Percentiles rank a stretch among this genome's conserved stretches.
Conservation (phyloP, 35 echinoderm and acorn worm genomes). For the Ophioderma brevispina region DNA sequence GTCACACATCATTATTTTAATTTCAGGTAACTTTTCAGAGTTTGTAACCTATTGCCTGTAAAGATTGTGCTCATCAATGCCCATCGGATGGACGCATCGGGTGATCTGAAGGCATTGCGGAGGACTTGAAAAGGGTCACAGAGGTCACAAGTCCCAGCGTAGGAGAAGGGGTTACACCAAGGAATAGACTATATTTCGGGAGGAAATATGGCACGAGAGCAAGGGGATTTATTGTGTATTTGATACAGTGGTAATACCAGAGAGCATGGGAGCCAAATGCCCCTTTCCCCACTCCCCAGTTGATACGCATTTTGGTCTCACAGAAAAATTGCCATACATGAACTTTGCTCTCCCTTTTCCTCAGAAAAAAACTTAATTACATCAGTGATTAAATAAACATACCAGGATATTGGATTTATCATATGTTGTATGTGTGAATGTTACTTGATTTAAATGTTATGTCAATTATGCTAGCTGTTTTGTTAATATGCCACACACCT, state of each 20-base stretch:
- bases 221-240: conserved; percentile 46
- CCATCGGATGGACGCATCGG: conserved; percentile 58
- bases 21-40: conserved; percentile 66
- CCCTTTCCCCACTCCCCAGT: not conserved
- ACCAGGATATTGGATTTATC: too few relatives aligned
- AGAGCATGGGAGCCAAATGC: not conserved
- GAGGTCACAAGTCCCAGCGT: not conserved
- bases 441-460: too few relatives aligned
- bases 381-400: too few relatives aligned
- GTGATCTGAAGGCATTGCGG: conserved; percentile 73
- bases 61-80: conserved; percentile 87
- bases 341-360: too few relatives aligned
- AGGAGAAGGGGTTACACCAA: conserved; percentile 44
- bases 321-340: too few relatives aligned
- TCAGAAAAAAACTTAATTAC: too few relatives aligned
- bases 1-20: not conserved
- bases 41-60: conserved; percentile 95
- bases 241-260: not conserved
- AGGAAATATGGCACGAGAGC: conserved; percentile 33
- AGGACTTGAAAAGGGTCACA: conserved; percentile 72
- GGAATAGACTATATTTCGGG: conserved; percentile 27
- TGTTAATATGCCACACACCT: too few relatives aligned
- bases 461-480: too few relatives aligned
- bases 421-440: too few relatives aligned
- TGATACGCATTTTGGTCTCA: too few relatives aligned